phyloP scores from a whole-genome alignment of 2,797 vertebrate species.

The Rhynchonycteris naso region DNA sequence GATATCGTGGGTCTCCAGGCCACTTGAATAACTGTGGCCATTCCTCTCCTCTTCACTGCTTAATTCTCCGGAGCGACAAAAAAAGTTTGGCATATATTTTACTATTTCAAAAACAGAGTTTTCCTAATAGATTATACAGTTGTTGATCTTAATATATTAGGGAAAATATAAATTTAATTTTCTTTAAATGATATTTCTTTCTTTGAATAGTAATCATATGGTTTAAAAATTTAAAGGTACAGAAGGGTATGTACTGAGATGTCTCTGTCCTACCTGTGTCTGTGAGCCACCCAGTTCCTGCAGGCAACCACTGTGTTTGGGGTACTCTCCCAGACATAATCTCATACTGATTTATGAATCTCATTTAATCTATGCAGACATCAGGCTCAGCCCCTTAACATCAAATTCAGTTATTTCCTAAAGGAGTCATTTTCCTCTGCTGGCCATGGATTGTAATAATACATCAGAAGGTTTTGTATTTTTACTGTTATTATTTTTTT shows the following conservation, averaged over 20 bases:
- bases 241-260: neutral
- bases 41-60: neutral
- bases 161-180: conserved; percentile 5
- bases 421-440: neutral
- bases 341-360: conserved; percentile 46
- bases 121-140: neutral
- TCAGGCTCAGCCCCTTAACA: neutral
- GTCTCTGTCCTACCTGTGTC: neutral
- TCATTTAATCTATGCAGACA: conserved; percentile 40
- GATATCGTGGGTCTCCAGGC: neutral
- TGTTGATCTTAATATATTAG: conserved; percentile 45
- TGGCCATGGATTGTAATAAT: neutral
- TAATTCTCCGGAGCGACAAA: too few relatives aligned
- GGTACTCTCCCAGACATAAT: neutral
- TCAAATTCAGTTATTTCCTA: conserved; percentile 33
- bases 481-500: too few relatives aligned
- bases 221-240: conserved; percentile 12
- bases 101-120: neutral
- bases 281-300: neutral
- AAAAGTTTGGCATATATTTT: neutral
- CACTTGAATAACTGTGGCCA: neutral
- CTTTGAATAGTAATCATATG: neutral
- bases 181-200: neutral
- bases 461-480: too few relatives aligned
- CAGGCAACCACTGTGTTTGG: neutral